Percentiles rank a stretch among this genome's conserved stretches.
Conservation (phyloP, 2,797 vertebrate genomes). For the Arremon brunneinucha region DNA sequence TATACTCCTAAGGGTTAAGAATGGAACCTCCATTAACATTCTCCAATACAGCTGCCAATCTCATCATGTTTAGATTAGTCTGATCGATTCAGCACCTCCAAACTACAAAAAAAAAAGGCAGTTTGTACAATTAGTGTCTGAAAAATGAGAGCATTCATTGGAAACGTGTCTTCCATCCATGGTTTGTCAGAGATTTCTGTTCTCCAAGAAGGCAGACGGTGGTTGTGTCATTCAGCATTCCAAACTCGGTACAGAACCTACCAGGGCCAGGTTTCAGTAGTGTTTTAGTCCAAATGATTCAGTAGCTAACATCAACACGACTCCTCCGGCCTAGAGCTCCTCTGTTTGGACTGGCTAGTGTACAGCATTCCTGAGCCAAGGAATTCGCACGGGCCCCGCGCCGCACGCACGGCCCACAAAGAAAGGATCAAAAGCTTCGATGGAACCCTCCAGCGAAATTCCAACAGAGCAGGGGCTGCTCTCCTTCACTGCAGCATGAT, state of each 20-base stretch:
- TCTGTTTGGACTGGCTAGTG: constrained; percentile 49
- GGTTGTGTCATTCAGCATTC: constrained; percentile 28
- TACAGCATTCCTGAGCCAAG: constrained; percentile 56
- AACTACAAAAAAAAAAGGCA: constrained; percentile 41
- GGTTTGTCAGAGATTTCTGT: constrained; percentile 17
- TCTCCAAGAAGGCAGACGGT: constrained; percentile 44
- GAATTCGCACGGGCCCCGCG: constrained; percentile 5
- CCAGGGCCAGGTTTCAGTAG: constrained; percentile 67
- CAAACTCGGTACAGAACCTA: constrained; percentile 35
- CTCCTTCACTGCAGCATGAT: constrained; percentile 93
- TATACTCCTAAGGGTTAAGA: neutral
- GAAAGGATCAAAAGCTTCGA: neutral
- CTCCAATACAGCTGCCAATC: constrained; percentile 17
- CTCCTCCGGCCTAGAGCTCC: constrained; percentile 32
- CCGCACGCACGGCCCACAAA: constrained; percentile 25
- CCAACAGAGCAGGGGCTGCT: neutral
- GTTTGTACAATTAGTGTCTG: constrained; percentile 9
- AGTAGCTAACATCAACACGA: constrained; percentile 60
- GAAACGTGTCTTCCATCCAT: neutral
- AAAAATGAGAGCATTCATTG: neutral
- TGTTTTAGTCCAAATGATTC: constrained; percentile 68
- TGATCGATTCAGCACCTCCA: constrained; percentile 33
- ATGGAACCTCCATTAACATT: neutral
- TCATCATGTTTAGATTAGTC: neutral
- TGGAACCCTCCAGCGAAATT: neutral